These are phyloP conservation scores for Xerus inauris DNA, from an alignment of 2,113 vertebrate genomes.

Conservation along the genomic window DNA sequence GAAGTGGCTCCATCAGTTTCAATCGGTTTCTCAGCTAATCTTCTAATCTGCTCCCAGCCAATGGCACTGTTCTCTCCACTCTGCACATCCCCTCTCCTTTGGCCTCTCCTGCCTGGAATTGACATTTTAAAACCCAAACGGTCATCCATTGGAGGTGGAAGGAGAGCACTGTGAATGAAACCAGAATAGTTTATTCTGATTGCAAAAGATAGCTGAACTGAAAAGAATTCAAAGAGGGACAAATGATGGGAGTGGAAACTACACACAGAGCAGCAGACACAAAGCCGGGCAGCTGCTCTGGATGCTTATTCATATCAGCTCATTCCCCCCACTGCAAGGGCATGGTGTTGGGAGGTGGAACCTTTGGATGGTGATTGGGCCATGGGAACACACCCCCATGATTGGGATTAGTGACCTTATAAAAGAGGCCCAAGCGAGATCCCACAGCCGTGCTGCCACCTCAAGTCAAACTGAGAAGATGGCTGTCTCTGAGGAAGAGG, in stretches of 20 bases:
- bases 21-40: background rate
- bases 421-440: background rate
- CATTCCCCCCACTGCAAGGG: too few relatives aligned
- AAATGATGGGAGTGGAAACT: background rate
- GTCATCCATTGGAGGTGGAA: background rate
- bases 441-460: too few relatives aligned
- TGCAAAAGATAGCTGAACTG: background rate
- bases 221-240: background rate
- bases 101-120: background rate
- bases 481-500: background rate
- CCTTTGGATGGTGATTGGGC: too few relatives aligned
- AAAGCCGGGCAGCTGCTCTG: background rate
- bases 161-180: background rate
- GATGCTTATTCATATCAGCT: background rate
- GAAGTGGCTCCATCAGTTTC: background rate
- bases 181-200: background rate
- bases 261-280: background rate
- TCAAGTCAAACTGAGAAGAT: background rate
- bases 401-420: background rate
- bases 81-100: accelerated
- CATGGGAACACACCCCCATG: background rate
- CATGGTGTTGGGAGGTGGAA: background rate
- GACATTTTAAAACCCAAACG: background rate
- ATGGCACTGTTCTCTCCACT: background rate
- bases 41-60: background rate